phyloP scores from a whole-genome alignment of 2,797 vertebrate genomes.

The Remorina albescens region DNA sequence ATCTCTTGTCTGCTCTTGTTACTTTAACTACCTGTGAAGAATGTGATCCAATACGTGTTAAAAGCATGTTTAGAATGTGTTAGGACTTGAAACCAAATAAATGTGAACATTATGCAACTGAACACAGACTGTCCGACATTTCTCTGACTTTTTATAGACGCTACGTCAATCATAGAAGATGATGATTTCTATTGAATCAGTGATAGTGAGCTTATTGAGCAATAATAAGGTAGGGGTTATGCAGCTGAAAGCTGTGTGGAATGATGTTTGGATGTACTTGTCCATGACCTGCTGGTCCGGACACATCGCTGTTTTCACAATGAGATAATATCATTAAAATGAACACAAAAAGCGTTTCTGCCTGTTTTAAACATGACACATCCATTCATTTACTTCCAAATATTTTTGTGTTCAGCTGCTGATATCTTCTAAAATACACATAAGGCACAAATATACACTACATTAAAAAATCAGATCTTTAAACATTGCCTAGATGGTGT shows the following conservation, averaged over 20 bases:
- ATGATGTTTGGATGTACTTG: conserved; percentile 44
- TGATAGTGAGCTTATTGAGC: conserved; percentile 42
- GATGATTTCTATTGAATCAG: conserved; percentile 24
- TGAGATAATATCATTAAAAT: conserved; percentile 52
- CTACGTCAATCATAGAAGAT: background rate
- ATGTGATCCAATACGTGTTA: conserved; percentile 96
- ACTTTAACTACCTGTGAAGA: conserved; percentile 99
- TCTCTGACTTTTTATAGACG: background rate
- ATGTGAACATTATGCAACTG: conserved; percentile 96
- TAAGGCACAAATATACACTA: no score
- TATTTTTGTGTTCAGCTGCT: no score
- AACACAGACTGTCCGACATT: conserved; percentile 22
- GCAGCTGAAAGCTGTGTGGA: conserved; percentile 23
- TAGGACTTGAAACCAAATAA: conserved; percentile 99
- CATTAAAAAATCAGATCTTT: no score
- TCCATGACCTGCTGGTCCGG: conserved; percentile 63
- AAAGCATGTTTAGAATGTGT: conserved; percentile 99
- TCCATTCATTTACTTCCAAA: conserved; percentile 8
- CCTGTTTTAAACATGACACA: conserved; percentile 24
- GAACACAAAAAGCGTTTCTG: conserved; percentile 50
- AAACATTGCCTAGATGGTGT: no score
- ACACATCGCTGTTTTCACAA: conserved; percentile 23
- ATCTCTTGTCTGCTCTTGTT: conserved; percentile 87
- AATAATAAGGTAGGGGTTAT: conserved; percentile 21
- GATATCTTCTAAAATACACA: no score